Base-by-base conservation (phyloP, 1,140 invertebrate species). In the Mactra quadrangularis region DNA sequence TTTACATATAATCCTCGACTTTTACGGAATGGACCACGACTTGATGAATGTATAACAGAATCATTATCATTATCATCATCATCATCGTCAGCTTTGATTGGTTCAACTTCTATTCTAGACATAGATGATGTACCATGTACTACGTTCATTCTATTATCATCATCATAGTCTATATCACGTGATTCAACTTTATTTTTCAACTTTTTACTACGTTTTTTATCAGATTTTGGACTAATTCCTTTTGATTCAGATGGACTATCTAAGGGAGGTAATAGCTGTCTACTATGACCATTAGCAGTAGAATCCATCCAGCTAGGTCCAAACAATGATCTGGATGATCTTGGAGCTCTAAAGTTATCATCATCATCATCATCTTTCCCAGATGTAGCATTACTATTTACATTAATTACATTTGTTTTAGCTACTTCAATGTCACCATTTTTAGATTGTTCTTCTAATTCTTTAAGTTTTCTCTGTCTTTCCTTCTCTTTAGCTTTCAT, bases 401-500 rank as follows among this genome's bases (percentile, higher is more conserved):
- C 22, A 17, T 45, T 62, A 9, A 27, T 60, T n/a, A 62, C 1
- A 60, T 22, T 19, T 31, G 9, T 47, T 35, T 19, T 17, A 35
- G 4, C 50, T 41, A 41, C 38, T 41, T 41, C 38, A 41, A 41
- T 41, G 15, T 41, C 38, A 6, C 38, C 15, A 15, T 7, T 15
- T 52, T 50, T 66, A 50, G 62, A 57, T 29, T 62, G 57, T 31
- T 66, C 38, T 35, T 70, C 64, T 41, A 79, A 6, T 59, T 79
- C 77, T 53, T 79, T 57, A 7, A 79, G 53, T 70, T 38, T 79
- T 79, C 64, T 50, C 25, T 79, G 62, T 59, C 64, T 79, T 29
- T 79, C 77, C 33, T 79, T 82, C 33, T 82, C 70, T 55, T 82
- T 82, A 6, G 68, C 70, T 27, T 82, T 82, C 1, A 29, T 29